phyloP scores from a whole-genome alignment of 2,797 vertebrate species.

The Champsocephalus gunnari region DNA sequence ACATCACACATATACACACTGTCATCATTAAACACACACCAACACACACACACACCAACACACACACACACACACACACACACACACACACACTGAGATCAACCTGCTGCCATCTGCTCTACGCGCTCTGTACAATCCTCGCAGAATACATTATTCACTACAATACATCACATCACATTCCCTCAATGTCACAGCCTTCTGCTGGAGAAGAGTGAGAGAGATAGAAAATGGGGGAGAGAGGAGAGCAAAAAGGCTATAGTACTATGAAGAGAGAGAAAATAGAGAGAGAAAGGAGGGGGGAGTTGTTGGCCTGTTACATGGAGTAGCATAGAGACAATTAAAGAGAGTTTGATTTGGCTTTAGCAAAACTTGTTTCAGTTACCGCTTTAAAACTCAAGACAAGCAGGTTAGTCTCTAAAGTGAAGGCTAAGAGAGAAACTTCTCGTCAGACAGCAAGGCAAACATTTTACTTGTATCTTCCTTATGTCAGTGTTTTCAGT shows the following conservation, averaged over 20 bases:
- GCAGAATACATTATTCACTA: constrained; percentile 85
- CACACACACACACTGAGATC: constrained; percentile 68
- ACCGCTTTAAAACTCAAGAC: constrained; percentile 55
- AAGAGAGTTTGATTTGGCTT: constrained; percentile 70
- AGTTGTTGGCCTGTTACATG: constrained; percentile 41
- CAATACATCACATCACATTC: constrained; percentile 86
- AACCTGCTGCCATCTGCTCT: constrained; percentile 83
- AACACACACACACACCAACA: constrained; percentile 57
- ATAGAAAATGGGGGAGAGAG: constrained; percentile 56
- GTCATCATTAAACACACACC: constrained; percentile 74
- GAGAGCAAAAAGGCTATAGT: constrained; percentile 70
- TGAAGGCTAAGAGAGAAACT: constrained; percentile 28
- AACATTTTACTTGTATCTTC: not conserved
- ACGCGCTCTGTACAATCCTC: constrained; percentile 79
- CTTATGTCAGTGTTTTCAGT: not conserved
- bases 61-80: constrained; percentile 55
- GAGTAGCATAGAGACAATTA: constrained; percentile 59
- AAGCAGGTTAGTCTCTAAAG: constrained; percentile 43
- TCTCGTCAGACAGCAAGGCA: not conserved
- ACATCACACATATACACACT: constrained; percentile 68
- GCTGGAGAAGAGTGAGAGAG: constrained; percentile 66
- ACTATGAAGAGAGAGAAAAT: constrained; percentile 40
- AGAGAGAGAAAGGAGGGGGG: constrained; percentile 17
- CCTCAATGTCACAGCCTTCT: constrained; percentile 85
- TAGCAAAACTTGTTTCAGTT: constrained; percentile 60